phyloP scores from a whole-genome alignment of 2,113 vertebrate genomes.

The Oncorhynchus mykiss region DNA sequence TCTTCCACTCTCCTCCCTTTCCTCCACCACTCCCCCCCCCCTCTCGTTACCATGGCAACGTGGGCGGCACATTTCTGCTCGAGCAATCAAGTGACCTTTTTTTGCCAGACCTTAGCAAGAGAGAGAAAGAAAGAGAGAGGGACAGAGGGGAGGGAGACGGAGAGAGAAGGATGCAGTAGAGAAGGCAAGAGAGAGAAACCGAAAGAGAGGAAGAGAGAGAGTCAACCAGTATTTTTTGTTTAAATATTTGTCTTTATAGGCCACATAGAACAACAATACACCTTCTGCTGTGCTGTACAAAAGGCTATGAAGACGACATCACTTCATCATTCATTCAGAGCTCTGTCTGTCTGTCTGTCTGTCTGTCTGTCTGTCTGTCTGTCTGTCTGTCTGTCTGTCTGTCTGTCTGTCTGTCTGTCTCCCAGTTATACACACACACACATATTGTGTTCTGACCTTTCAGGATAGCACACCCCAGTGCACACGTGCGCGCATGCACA shows the following conservation, averaged over 20 bases:
- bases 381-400: too few species aligned
- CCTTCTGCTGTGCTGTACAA: not conserved
- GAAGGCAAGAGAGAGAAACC: not conserved
- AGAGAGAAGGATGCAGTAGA: not conserved
- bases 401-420: too few species aligned
- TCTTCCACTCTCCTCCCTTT: constrained; percentile 2
- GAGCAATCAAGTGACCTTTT: not conserved
- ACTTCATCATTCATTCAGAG: constrained; percentile 40
- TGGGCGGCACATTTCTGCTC: constrained; percentile 10
- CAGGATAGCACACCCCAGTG: not conserved
- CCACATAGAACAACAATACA: constrained; percentile 24
- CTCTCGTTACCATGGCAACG: constrained; percentile 48
- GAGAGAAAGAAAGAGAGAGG: not conserved
- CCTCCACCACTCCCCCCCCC: not conserved
- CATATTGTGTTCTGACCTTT: not conserved
- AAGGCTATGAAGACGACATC: not conserved
- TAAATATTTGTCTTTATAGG: not conserved
- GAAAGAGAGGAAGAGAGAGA: not conserved
- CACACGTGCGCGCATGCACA: not conserved
- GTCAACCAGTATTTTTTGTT: not conserved
- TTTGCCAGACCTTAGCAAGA: not conserved
- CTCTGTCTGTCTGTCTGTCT: not conserved
- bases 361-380: not conserved
- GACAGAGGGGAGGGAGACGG: not conserved
- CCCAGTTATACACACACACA: not conserved